Percentiles rank a stretch among this genome's conserved stretches.
Conservation (phyloP, 1,140 invertebrate genomes). For the Bemisia tabaci region DNA sequence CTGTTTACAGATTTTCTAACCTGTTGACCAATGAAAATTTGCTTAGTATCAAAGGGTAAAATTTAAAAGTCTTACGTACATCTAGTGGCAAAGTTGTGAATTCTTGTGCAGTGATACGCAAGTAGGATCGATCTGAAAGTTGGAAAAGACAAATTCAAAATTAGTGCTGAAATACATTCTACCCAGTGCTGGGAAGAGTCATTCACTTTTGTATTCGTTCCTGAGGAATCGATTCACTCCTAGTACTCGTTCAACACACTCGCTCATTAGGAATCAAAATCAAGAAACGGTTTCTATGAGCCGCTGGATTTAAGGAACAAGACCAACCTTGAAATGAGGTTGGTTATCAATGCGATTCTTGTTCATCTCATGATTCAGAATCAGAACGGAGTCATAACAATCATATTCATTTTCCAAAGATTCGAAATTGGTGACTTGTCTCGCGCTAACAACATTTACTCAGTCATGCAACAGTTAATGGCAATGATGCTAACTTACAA, state of each 20-base stretch:
- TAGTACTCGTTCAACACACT: no score
- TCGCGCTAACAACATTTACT: background rate
- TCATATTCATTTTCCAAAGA: background rate
- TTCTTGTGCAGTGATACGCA: slow-evolving; percentile 40
- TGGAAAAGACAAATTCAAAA: background rate
- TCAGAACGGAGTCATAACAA: background rate
- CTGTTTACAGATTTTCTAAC: no score
- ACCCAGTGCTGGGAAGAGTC: no score
- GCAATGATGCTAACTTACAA: no score
- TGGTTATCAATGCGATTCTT: no score
- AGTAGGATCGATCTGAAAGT: slow-evolving; percentile 37
- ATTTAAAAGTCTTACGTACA: slow-evolving; percentile 27
- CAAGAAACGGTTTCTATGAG: background rate
- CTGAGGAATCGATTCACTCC: no score
- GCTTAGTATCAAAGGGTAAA: background rate
- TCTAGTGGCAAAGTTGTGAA: slow-evolving; percentile 38
- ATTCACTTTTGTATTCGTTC: no score
- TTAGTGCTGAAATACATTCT: background rate
- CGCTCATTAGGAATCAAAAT: no score
- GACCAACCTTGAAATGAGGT: no score
- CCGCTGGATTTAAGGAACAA: background rate
- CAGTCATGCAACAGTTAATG: no score
- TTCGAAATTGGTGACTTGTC: background rate
- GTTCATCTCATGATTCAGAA: background rate
- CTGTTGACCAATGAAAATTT: background rate